These are phyloP conservation scores for Patiria pectinifera DNA, from an alignment of 53 echinoderm and acorn worm species.

Conservation along the genomic window DNA sequence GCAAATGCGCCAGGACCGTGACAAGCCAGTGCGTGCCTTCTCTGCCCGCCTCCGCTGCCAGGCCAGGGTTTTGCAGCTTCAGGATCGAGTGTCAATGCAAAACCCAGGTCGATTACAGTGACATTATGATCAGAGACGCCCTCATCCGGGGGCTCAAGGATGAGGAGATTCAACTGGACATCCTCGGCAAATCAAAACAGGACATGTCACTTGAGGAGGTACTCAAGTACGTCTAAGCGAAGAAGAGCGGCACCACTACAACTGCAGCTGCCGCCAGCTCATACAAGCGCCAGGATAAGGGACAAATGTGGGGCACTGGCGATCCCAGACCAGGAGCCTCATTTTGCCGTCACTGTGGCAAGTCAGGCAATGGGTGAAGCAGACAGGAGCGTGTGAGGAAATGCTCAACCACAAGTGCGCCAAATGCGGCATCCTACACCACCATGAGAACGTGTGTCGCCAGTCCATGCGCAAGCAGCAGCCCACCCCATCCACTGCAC, in stretches of 20 bases:
- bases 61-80: conserved; percentile 23
- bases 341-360: conserved; percentile 55
- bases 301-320: background rate
- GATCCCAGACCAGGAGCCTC: conserved; percentile 2
- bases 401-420: conserved; percentile 48
- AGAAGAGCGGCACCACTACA: conserved; percentile 17
- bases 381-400: conserved; percentile 6
- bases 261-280: conserved; percentile 55
- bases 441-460: too few species aligned
- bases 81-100: conserved; percentile 29
- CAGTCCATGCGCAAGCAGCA: background rate
- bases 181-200: too few species aligned
- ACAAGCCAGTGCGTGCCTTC: conserved; percentile 42
- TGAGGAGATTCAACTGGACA: background rate
- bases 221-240: conserved; percentile 46
- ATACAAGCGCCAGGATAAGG: conserved; percentile 52
- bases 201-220: conserved; percentile 12
- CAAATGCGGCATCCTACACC: background rate
- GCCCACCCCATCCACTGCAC: background rate
- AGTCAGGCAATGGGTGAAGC: conserved; percentile 11
- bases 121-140: conserved; percentile 2
- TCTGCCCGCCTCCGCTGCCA: conserved; percentile 37
- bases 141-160: conserved; percentile 61
- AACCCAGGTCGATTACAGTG: conserved; percentile 24
- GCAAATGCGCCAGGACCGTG: conserved; percentile 44